Evolutionary conservation across 2,797 vertebrate species (phyloP), one percentile per base, ranked within the genome.

Genomic region (Loriculus beryllinus): DNA sequence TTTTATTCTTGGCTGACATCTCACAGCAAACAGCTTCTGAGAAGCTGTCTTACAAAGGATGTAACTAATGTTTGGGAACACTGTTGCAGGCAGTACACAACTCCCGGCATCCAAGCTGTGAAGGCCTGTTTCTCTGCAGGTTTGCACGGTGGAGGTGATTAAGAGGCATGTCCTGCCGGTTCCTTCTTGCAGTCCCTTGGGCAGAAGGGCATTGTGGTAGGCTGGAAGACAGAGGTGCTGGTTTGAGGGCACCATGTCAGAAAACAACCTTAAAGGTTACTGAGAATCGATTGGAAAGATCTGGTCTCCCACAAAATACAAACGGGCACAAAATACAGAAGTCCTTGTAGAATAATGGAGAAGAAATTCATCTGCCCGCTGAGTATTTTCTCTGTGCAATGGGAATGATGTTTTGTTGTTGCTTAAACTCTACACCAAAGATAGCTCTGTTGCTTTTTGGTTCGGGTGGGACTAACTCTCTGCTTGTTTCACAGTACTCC

Each of bases 401-500:
- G 31, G 14, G 60, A 74, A 39, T 42, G 13, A 21, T 18, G 35
- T 40, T 89, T 37, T 77, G 12, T 31, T 74, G 35, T 10, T 35
- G 20, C 74, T 69, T 81, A 37, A 87, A 23, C 51, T 40, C 51
- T 75, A 4, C 9, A 18, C 7, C 9, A 22, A 43, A 21, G 20
- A 28, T 28, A 20, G 31, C 40, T 87, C 35, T 4, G 5, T 4
- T 65, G 43, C 6, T 54, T 60, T 72, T 72, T 64, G 42, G 19
- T 31, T 42, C 21, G 22, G 22, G 29, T 84, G 29, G 15, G 42
- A 23, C 72, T 72, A 49, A 59, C 28, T 88, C 26, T 89, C 60
- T 92, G 18, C 91, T 95, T 90, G 33, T 85, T 92, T 76, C 63
- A 16, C 87, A 95, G 94, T 0, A 29, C n/a, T 79, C 72, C 77